Conservation (phyloP, 2,797 vertebrate species). For the Falco columbarius region DNA sequence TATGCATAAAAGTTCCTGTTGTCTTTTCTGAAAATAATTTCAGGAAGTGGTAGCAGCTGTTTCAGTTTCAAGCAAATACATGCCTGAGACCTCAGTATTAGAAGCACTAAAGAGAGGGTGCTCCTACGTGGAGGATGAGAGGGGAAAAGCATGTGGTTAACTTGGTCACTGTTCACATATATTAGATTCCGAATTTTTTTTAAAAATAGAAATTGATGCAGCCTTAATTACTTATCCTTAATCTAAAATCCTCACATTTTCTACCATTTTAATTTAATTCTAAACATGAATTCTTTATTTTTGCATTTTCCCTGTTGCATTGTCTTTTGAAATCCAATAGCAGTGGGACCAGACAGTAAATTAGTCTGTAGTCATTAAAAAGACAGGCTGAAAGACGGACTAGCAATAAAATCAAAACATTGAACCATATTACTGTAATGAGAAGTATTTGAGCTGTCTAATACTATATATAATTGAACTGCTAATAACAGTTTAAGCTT, state of each 20-base stretch:
- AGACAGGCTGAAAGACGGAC: background rate
- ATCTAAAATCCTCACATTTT: background rate
- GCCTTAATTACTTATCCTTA: background rate
- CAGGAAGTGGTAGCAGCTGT: background rate
- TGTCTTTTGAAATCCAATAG: background rate
- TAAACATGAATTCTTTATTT: background rate
- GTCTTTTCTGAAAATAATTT: background rate
- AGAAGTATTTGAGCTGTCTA: background rate
- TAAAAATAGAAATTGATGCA: background rate
- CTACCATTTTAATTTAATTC: background rate
- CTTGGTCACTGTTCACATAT: background rate
- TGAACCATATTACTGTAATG: background rate
- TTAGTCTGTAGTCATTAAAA: background rate
- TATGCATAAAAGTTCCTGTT: background rate
- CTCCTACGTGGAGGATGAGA: rapidly evolving
- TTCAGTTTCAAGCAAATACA: background rate
- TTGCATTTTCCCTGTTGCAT: background rate
- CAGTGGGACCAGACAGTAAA: background rate
- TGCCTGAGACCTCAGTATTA: background rate
- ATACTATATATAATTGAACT: background rate
- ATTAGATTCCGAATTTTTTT: background rate
- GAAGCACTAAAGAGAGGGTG: background rate
- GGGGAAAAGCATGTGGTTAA: rapidly evolving
- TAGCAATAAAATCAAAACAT: constrained; percentile 17
- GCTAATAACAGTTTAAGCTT: background rate